phyloP scores from a whole-genome alignment of 2,113 vertebrate genomes.

The Limanda limanda region DNA sequence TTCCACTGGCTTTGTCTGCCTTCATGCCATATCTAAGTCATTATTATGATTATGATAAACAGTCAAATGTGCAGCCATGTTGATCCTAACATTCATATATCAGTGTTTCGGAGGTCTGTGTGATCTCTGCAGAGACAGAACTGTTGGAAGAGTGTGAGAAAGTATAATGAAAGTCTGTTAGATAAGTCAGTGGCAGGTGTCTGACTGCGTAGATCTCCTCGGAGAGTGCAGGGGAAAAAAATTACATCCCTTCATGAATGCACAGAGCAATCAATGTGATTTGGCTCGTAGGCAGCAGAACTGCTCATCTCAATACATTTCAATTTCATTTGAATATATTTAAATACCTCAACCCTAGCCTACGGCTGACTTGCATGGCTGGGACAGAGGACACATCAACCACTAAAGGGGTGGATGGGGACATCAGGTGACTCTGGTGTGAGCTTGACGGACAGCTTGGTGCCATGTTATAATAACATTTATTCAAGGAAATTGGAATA shows the following conservation, averaged over 20 bases:
- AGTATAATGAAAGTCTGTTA: constrained; percentile 36
- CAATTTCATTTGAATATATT: constrained; percentile 79
- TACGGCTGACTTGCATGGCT: constrained; percentile 65
- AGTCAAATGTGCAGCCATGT: constrained; percentile 1
- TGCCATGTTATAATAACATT: constrained; percentile 51
- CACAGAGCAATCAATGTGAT: constrained; percentile 71
- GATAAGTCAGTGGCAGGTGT: constrained; percentile 50
- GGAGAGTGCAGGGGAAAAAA: constrained; percentile 29
- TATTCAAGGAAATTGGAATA: constrained; percentile 59
- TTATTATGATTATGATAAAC: constrained; percentile 5
- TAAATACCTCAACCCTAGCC: constrained; percentile 66
- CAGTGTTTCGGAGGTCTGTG: neutral
- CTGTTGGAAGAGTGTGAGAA: constrained; percentile 7
- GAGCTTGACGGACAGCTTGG: constrained; percentile 56
- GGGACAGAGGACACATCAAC: constrained; percentile 45
- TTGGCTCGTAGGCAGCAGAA: constrained; percentile 63
- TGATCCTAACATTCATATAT: neutral
- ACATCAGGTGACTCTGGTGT: constrained; percentile 49
- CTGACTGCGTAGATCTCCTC: constrained; percentile 48
- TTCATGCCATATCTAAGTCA: constrained; percentile 5
- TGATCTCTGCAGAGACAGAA: constrained; percentile 11
- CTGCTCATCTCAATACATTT: constrained; percentile 79
- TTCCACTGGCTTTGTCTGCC: neutral
- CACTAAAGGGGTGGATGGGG: constrained; percentile 39
- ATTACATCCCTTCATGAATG: constrained; percentile 54